These are phyloP conservation scores for Nettapus auritus DNA, from an alignment of 2,113 vertebrate genomes.

Conservation along the genomic window DNA sequence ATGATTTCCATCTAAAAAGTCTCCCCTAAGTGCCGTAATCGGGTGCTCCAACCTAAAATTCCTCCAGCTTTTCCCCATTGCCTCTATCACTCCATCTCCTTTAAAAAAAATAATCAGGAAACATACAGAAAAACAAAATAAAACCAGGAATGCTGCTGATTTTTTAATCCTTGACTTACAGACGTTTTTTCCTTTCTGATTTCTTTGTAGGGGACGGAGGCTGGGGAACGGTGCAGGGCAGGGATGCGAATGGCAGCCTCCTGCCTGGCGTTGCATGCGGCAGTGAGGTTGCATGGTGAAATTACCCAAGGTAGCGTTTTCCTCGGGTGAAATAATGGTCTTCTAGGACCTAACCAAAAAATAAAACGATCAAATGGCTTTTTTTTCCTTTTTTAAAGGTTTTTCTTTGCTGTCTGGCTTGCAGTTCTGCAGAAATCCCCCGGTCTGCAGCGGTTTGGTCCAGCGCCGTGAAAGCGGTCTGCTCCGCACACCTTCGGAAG, in stretches of 20 bases:
- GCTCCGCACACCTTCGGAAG: neutral
- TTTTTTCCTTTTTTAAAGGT: neutral
- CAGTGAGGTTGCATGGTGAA: no score
- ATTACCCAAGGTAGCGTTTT: no score
- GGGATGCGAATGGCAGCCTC: neutral
- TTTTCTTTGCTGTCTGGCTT: neutral
- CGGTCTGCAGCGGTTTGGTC: neutral
- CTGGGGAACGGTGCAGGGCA: neutral
- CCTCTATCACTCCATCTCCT: neutral
- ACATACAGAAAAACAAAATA: neutral
- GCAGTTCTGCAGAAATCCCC: neutral
- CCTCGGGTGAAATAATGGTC: no score
- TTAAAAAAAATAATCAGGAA: neutral
- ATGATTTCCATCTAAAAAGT: neutral
- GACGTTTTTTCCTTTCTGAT: neutral
- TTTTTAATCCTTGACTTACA: neutral
- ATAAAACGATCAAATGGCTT: no score
- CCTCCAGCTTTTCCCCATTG: neutral
- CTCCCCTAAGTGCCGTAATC: neutral
- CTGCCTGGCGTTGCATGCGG: no score
- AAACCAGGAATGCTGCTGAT: neutral
- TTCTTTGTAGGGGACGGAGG: neutral
- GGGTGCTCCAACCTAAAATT: neutral
- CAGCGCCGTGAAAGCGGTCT: fast-evolving
- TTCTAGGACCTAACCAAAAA: neutral